These are phyloP conservation scores for Blennius ocellaris DNA, from an alignment of 2,113 vertebrate species.

Conservation along the genomic window DNA sequence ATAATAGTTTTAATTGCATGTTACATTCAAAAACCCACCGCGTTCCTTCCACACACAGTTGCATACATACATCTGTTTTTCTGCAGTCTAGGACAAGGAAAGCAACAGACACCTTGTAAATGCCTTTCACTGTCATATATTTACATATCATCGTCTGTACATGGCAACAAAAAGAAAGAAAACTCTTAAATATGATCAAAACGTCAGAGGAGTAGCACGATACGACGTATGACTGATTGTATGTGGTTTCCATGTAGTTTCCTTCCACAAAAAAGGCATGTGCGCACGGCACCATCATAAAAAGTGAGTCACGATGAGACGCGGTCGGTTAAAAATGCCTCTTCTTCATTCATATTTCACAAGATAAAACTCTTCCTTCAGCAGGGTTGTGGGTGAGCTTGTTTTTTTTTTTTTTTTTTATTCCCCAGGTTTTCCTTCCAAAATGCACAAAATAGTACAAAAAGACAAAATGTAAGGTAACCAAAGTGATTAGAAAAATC, in stretches of 20 bases:
- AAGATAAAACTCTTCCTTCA: conserved; percentile 78
- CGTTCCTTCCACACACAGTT: conserved; percentile 88
- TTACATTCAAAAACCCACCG: conserved; percentile 93
- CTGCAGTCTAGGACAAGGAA: conserved; percentile 83
- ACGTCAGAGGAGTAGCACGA: conserved; percentile 71
- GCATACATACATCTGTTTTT: conserved; percentile 90
- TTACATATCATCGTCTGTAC: conserved; percentile 90
- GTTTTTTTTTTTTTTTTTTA: no score
- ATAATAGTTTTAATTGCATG: conserved; percentile 95
- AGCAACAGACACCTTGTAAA: conserved; percentile 83
- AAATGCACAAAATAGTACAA: conserved; percentile 72
- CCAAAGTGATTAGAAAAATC: conserved; percentile 67
- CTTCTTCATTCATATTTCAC: conserved; percentile 69
- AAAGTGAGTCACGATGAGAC: conserved; percentile 73
- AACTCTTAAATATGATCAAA: conserved; percentile 78
- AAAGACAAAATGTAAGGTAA: conserved; percentile 70
- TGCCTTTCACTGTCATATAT: conserved; percentile 86
- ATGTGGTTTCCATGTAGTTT: conserved; percentile 68
- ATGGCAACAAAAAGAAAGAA: conserved; percentile 62
- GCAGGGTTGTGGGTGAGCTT: conserved; percentile 45
- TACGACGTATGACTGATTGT: conserved; percentile 74
- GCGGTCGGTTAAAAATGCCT: conserved; percentile 71
- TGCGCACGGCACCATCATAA: conserved; percentile 74
- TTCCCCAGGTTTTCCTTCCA: conserved; percentile 41
- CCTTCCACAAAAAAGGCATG: conserved; percentile 74